A percentile compares a stretch with the other conserved stretches of the same genome.
Evolutionary conservation across 2,113 vertebrate genomes (phyloP).

Genomic region (Hippocampus abdominalis): DNA sequence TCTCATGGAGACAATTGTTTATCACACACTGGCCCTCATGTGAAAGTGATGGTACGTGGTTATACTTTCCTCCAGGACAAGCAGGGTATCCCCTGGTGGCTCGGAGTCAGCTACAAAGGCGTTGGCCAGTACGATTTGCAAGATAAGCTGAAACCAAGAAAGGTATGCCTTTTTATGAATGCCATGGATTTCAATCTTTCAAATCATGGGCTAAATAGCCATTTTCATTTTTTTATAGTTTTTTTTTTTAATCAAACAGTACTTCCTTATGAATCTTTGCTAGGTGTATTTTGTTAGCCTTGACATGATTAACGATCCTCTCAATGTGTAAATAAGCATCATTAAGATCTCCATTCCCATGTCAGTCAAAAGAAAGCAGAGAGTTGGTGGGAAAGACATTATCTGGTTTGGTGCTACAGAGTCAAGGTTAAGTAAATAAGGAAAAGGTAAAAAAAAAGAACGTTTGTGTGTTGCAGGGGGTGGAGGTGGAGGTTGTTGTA

Average conservation of each 20-base stretch:
- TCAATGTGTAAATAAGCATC: conserved; percentile 43
- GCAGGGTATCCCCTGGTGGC: conserved; percentile 97
- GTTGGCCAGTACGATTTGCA: conserved; percentile 95
- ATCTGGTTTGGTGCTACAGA: conserved; percentile 19
- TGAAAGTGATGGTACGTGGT: conserved; percentile 39
- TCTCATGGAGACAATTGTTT: conserved; percentile 30
- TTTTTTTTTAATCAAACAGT: neutral
- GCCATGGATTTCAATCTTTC: neutral
- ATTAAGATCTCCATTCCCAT: conserved; percentile 45
- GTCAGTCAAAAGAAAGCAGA: conserved; percentile 30
- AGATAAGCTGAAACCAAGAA: conserved; percentile 94
- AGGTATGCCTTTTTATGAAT: conserved; percentile 72
- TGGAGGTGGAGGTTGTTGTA: too few species aligned
- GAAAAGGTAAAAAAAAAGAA: neutral
- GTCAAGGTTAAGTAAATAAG: conserved; percentile 38
- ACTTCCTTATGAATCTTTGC: neutral
- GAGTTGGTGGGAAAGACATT: conserved; percentile 30
- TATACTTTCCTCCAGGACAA: conserved; percentile 82
- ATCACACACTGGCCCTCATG: conserved; percentile 26
- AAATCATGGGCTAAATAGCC: neutral
- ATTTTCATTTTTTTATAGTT: too few species aligned
- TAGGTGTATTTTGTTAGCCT: conserved; percentile 9
- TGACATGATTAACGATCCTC: conserved; percentile 59
- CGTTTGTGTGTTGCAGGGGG: too few species aligned
- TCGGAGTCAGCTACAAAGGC: conserved; percentile 96